These are phyloP conservation scores for Muraenolepis orangiensis DNA, from an alignment of 2,797 vertebrate species.

Conservation along the genomic window DNA sequence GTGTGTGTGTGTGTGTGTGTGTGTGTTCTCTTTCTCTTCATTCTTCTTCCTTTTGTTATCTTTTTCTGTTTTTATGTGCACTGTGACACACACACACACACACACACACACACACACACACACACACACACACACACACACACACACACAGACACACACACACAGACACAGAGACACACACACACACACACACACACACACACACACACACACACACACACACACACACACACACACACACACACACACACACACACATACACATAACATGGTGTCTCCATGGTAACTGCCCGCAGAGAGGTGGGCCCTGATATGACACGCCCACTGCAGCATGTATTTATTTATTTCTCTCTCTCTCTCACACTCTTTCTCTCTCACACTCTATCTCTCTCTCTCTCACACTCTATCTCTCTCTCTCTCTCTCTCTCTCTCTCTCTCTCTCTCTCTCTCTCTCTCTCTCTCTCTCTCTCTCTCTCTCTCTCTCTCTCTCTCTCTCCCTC, in stretches of 20 bases:
- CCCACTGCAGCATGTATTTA: constrained; percentile 58
- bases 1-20: too few relatives aligned
- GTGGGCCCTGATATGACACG: constrained; percentile 39
- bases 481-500: not conserved
- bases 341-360: not conserved
- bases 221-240: constrained; percentile 4
- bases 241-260: not conserved
- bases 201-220: not conserved
- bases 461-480: not conserved
- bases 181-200: not conserved
- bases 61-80: not conserved
- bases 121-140: constrained; percentile 7
- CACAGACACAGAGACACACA: not conserved
- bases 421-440: not conserved
- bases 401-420: not conserved
- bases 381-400: not conserved
- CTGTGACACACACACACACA: not conserved
- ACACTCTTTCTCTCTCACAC: not conserved
- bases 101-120: constrained; percentile 2
- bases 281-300: constrained; percentile 61
- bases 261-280: constrained; percentile 39
- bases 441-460: not conserved
- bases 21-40: too few relatives aligned
- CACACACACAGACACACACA: constrained; percentile 1
- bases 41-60: not conserved